phyloP scores from a whole-genome alignment of 1,140 invertebrate genomes.

The Plodia interpunctella region DNA sequence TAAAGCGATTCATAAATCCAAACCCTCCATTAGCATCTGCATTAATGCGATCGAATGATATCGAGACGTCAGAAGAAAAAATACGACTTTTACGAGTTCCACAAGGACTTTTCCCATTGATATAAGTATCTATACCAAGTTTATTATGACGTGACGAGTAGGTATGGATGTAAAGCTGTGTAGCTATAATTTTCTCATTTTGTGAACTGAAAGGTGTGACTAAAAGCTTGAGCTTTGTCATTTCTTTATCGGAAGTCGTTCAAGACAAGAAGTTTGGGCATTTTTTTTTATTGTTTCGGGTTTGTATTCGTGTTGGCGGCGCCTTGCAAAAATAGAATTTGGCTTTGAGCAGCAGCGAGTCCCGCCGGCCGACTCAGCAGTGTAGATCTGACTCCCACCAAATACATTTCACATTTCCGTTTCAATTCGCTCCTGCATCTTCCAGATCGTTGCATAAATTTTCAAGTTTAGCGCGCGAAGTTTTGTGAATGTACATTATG shows the following conservation, averaged over 20 bases:
- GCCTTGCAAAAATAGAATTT: conserved; percentile 76
- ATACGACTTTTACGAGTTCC: conserved; percentile 6
- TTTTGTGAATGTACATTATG: conserved; percentile 16
- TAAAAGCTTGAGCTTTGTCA: neutral
- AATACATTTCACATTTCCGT: conserved; percentile 45
- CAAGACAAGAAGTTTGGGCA: conserved; percentile 15
- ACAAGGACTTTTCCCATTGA: conserved; percentile 3
- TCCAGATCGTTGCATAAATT: neutral
- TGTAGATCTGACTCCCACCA: conserved; percentile 57
- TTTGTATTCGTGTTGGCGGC: conserved; percentile 63
- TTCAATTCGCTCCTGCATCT: conserved; percentile 14
- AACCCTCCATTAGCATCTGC: conserved; percentile 46
- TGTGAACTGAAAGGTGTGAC: neutral
- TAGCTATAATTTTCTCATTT: neutral
- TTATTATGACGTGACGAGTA: neutral
- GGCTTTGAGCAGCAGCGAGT: conserved; percentile 62
- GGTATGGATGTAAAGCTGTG: too few relatives aligned
- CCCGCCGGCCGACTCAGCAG: conserved; percentile 52
- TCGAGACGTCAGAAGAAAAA: conserved; percentile 4
- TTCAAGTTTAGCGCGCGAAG: conserved; percentile 9
- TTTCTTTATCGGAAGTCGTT: conserved; percentile 6
- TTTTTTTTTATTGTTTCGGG: conserved; percentile 56
- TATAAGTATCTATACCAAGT: neutral
- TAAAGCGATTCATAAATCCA: conserved; percentile 42
- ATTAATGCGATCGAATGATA: conserved; percentile 21